phyloP scores from a whole-genome alignment of 2,888 invertebrate genomes.

The Eueremaeus valkanovi region DNA sequence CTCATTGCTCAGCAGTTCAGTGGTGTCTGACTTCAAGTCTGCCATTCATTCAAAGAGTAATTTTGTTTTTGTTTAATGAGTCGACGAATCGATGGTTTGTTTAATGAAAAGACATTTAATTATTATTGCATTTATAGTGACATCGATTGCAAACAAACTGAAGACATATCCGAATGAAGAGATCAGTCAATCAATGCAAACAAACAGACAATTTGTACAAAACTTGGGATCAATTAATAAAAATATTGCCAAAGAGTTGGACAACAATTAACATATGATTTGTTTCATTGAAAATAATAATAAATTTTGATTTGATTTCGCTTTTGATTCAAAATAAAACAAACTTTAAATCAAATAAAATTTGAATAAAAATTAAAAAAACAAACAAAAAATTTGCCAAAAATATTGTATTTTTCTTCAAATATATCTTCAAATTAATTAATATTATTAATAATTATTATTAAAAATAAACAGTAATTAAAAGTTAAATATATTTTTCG shows the following conservation, averaged over 20 bases:
- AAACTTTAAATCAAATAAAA: not conserved
- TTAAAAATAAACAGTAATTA: too few species aligned
- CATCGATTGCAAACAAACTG: not conserved
- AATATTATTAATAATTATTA: too few species aligned
- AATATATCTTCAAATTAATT: too few species aligned
- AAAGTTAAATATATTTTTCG: too few species aligned
- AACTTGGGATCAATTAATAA: not conserved
- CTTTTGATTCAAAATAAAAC: not conserved
- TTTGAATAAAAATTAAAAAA: not conserved
- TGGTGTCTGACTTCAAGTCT: constrained; percentile 28
- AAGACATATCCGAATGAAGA: too few species aligned
- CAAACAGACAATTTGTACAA: too few species aligned
- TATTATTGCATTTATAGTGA: not conserved
- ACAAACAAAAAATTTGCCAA: not conserved
- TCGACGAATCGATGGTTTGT: not conserved
- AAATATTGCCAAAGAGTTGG: not conserved
- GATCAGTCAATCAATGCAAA: too few species aligned
- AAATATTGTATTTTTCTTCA: too few species aligned
- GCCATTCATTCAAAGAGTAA: not conserved
- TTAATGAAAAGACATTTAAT: not conserved
- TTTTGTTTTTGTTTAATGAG: not conserved
- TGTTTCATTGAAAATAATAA: not conserved
- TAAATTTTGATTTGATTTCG: not conserved
- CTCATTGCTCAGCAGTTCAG: constrained; percentile 1
- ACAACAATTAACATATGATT: not conserved